Evolutionary conservation across 2,888 invertebrate genomes (phyloP).

Genomic region (Orthonychiurus folsomi): DNA sequence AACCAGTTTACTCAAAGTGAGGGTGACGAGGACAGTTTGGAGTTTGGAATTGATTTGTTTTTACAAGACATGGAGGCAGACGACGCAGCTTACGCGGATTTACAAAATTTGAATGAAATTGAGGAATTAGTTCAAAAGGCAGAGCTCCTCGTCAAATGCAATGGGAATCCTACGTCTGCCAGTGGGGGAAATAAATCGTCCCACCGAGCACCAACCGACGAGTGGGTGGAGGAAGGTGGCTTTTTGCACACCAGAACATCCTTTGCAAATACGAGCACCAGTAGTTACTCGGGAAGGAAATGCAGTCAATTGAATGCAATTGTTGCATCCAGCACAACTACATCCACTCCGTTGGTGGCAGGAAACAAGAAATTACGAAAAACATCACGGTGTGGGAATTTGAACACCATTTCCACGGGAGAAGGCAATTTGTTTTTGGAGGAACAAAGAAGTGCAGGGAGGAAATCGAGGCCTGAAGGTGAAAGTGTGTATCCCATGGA

Average conservation of each 20-base stretch:
- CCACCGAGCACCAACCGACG: conserved; percentile 24
- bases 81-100: conserved; percentile 13
- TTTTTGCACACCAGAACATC: conserved; percentile 13
- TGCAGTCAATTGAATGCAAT: conserved; percentile 28
- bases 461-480: conserved; percentile 8
- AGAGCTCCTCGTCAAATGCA: conserved; percentile 34
- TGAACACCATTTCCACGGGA: conserved; percentile 6
- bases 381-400: conserved; percentile 14
- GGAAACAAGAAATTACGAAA: conserved; percentile 13
- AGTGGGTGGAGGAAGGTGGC: conserved; percentile 30
- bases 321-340: conserved; percentile 17
- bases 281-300: conserved; percentile 18
- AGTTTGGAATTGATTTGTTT: conserved; percentile 11
- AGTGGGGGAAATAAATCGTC: conserved; percentile 21
- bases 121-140: conserved; percentile 39
- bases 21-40: neutral
- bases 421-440: conserved; percentile 11
- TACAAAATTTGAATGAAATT: conserved; percentile 32
- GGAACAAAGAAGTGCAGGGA: conserved; percentile 7
- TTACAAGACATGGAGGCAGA: conserved; percentile 25
- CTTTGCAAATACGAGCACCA: neutral
- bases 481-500: conserved; percentile 7
- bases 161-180: conserved; percentile 24
- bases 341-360: neutral
- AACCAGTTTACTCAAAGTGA: neutral